A percentile compares a stretch with the other conserved stretches of the same genome.
These are phyloP conservation scores for Urocyon cinereoargenteus DNA, from an alignment of 2,797 vertebrate species.

Conservation along the genomic window DNA sequence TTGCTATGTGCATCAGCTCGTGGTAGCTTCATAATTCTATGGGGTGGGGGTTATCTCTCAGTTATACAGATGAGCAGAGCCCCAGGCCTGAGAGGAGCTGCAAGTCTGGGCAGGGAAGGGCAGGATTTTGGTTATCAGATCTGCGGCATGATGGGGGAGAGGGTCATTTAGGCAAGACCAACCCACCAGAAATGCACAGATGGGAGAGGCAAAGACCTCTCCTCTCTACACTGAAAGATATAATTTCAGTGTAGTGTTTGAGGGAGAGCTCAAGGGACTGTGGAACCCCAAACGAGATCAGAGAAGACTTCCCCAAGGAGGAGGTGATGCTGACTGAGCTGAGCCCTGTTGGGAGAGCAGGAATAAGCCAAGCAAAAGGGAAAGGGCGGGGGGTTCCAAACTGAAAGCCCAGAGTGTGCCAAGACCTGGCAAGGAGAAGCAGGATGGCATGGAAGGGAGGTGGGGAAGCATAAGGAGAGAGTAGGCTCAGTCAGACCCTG, in stretches of 20 bases:
- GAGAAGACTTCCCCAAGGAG: not conserved
- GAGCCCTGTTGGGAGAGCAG: not conserved
- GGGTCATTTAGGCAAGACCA: not conserved
- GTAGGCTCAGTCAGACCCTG: not conserved
- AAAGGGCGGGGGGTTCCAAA: not conserved
- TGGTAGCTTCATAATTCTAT: not conserved
- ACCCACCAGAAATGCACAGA: not conserved
- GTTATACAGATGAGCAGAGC: not conserved
- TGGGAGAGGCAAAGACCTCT: not conserved
- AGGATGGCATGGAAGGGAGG: not conserved
- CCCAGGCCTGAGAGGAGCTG: not conserved
- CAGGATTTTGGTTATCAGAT: not conserved
- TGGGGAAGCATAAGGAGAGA: not conserved
- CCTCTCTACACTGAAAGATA: not conserved
- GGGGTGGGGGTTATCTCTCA: not conserved
- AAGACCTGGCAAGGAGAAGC: not conserved
- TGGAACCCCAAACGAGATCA: not conserved
- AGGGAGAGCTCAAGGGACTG: not conserved
- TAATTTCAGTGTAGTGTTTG: not conserved
- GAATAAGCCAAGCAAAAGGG: not conserved
- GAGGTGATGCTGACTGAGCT: not conserved
- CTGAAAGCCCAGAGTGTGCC: not conserved
- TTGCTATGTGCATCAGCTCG: not conserved
- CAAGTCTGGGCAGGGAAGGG: constrained; percentile 8
- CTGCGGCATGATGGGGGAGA: not conserved